These are phyloP conservation scores for Cepaea nemoralis DNA, from an alignment of 1,140 invertebrate genomes.

Conservation along the genomic window DNA sequence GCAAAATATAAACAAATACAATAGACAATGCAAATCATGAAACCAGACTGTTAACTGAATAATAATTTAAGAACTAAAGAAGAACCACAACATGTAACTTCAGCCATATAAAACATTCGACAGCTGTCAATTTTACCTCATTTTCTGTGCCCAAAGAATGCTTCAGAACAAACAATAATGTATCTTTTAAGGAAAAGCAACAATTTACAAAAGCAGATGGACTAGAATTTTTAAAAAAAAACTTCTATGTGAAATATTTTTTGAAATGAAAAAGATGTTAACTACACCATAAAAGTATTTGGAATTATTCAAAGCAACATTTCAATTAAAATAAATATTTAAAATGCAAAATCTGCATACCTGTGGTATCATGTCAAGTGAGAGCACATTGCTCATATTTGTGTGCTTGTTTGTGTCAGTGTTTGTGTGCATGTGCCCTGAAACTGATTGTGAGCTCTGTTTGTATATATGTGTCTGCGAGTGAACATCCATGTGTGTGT, in stretches of 20 bases:
- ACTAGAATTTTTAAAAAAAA: not conserved
- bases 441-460: too few species aligned
- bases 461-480: too few species aligned
- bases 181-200: conserved; percentile 1
- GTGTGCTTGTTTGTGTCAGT: too few species aligned
- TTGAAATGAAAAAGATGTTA: not conserved
- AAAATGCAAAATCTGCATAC: too few species aligned
- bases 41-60: not conserved
- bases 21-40: not conserved
- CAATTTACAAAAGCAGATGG: not conserved
- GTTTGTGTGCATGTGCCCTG: too few species aligned
- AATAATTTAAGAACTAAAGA: not conserved
- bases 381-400: too few species aligned
- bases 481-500: too few species aligned
- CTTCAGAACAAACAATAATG: conserved; percentile 18
- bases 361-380: too few species aligned
- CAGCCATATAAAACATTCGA: not conserved
- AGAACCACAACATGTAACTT: not conserved
- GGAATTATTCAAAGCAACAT: too few species aligned
- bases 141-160: conserved; percentile 23
- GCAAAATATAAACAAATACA: not conserved
- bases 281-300: not conserved
- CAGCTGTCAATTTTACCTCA: conserved; percentile 11
- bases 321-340: too few species aligned
- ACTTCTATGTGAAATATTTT: too few species aligned